Conservation (phyloP, 2,113 vertebrate species). For the Calypte anna region DNA sequence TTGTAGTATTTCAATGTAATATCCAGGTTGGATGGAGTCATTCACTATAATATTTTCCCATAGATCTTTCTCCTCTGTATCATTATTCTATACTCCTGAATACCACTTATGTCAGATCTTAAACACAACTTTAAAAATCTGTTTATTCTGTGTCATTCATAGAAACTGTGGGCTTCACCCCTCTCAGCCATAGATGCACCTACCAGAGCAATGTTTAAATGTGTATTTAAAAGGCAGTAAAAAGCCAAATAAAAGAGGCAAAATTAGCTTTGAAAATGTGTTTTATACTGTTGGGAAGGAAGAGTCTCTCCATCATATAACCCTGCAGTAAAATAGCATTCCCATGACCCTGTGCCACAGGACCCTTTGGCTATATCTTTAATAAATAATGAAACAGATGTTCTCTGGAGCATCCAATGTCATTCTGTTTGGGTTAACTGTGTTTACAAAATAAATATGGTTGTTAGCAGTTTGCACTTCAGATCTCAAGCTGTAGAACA, state of each 20-base stretch:
- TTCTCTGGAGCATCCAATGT: background rate
- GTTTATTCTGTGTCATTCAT: background rate
- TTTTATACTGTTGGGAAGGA: background rate
- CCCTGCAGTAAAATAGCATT: background rate
- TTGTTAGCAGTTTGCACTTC: background rate
- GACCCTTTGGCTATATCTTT: background rate
- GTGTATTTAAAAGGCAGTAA: background rate
- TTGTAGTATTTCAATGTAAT: background rate
- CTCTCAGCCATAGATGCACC: background rate
- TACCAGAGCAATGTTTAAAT: background rate
- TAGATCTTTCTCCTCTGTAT: background rate
- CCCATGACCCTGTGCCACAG: slow-evolving; percentile 47
- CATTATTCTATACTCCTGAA: background rate
- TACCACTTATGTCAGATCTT: background rate
- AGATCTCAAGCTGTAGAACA: background rate
- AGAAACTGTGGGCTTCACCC: background rate
- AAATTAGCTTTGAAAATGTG: background rate
- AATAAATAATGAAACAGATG: slow-evolving; percentile 33
- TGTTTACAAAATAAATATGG: background rate
- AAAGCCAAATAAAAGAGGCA: background rate
- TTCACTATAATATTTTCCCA: background rate
- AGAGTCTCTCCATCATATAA: background rate
- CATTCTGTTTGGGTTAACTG: background rate
- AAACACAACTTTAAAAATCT: background rate
- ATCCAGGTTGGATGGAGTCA: background rate